Conservation (phyloP, 2,888 invertebrate species). For the Ochropleura leucogaster region DNA sequence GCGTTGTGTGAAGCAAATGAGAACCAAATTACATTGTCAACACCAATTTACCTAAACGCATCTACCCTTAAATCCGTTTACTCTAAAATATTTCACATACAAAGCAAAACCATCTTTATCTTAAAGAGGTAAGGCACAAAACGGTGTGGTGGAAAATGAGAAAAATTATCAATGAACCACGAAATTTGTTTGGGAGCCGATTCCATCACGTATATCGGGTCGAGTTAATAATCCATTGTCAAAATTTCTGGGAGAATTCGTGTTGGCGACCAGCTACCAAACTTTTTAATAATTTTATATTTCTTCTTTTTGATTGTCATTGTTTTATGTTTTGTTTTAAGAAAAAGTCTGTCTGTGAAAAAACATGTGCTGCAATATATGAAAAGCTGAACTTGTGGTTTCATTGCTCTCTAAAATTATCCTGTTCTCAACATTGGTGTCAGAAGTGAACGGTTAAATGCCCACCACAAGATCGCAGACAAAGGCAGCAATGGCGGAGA, state of each 20-base stretch:
- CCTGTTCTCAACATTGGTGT: too few species aligned
- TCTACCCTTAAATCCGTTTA: conserved; percentile 56
- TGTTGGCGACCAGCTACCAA: too few species aligned
- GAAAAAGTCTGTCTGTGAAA: too few species aligned
- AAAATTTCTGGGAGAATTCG: conserved; percentile 15
- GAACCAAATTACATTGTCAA: conserved; percentile 77
- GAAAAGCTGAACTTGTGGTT: too few species aligned
- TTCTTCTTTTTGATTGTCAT: too few species aligned
- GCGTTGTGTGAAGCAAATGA: conserved; percentile 70
- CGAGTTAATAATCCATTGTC: conserved; percentile 39
- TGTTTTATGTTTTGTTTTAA: too few species aligned
- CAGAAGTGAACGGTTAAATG: too few species aligned
- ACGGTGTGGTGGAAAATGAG: conserved; percentile 1
- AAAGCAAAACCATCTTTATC: conserved; percentile 31
- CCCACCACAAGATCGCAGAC: too few species aligned
- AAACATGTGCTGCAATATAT: too few species aligned
- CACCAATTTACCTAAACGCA: conserved; percentile 73
- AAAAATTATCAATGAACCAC: conserved; percentile 53
- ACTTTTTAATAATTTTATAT: too few species aligned
- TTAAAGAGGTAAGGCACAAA: conserved; percentile 7
- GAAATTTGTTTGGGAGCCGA: conserved; percentile 46
- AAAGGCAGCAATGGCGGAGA: too few species aligned
- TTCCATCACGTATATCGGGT: conserved; percentile 42
- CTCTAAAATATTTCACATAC: conserved; percentile 9
- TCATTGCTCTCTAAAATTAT: too few species aligned